Conservation (phyloP, 1,140 invertebrate species). For the Melipona quadrifasciata region DNA sequence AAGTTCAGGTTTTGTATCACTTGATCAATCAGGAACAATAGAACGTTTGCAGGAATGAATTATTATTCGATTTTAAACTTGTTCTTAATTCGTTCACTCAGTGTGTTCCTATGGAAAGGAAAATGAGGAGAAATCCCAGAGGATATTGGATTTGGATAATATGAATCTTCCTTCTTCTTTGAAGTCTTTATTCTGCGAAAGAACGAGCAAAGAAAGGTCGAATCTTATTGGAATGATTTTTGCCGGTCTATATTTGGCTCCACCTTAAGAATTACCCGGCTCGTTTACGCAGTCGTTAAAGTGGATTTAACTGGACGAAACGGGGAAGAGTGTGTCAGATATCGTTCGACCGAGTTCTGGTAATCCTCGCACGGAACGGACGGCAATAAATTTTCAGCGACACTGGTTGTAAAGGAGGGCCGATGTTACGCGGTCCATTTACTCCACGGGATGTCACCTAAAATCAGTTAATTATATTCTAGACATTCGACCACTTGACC, state of each 20-base stretch:
- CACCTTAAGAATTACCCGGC: conserved; percentile 40
- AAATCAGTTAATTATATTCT: conserved; percentile 46
- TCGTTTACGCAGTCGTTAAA: conserved; percentile 50
- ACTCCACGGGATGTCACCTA: conserved; percentile 23
- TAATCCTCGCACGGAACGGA: conserved; percentile 53
- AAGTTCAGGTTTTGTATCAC: too few species aligned
- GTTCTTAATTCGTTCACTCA: background rate
- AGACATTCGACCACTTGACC: background rate
- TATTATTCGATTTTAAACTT: background rate
- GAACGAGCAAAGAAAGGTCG: background rate
- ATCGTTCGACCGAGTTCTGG: conserved; percentile 63
- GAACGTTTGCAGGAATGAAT: background rate
- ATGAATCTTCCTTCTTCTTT: background rate
- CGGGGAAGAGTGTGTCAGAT: conserved; percentile 55
- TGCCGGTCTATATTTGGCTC: conserved; percentile 26
- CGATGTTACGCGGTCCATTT: conserved; percentile 32
- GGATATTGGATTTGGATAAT: background rate
- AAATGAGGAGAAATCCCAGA: background rate
- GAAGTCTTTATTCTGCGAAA: background rate
- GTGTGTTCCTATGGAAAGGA: too few species aligned
- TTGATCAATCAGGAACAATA: background rate
- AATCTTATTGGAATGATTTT: conserved; percentile 16
- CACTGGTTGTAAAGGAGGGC: conserved; percentile 9
- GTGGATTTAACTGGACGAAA: conserved; percentile 60
- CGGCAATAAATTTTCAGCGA: conserved; percentile 50